Percentiles rank a stretch among this genome's conserved stretches.
Evolutionary conservation across 2,113 vertebrate species (phyloP).

Genomic region (Illadopsis cleaveri): DNA sequence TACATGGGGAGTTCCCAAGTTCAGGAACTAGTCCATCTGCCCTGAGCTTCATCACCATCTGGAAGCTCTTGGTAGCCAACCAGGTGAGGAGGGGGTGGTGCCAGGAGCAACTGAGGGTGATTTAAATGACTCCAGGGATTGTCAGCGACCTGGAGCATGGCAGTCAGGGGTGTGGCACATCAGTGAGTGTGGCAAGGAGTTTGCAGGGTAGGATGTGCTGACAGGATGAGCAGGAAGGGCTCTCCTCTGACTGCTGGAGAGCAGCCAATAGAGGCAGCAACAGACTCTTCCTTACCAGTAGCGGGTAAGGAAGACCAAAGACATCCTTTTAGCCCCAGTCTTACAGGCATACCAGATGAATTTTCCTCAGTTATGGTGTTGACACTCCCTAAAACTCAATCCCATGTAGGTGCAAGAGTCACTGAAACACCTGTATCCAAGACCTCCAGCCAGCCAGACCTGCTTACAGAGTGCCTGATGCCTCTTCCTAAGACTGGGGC

Average conservation of each 20-base stretch:
- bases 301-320: neutral
- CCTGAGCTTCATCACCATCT: too few relatives aligned
- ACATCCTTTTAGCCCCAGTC: neutral
- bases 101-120: neutral
- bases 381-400: neutral
- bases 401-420: neutral
- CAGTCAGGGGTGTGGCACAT: neutral
- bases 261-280: neutral
- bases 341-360: neutral
- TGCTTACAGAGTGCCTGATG: neutral
- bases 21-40: neutral
- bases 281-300: too few relatives aligned
- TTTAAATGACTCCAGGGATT: neutral
- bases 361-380: neutral
- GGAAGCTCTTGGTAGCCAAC: neutral
- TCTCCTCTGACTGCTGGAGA: neutral
- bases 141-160: rapidly evolving
- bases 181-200: neutral
- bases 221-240: neutral
- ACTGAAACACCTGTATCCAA: neutral
- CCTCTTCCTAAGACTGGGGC: neutral
- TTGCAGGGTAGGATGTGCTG: neutral
- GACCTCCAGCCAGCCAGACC: neutral
- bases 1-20: neutral
- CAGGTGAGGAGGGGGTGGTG: rapidly evolving